Evolutionary conservation across 1,140 invertebrate species (phyloP), one percentile per base, ranked within the genome.

Genomic region (Magallana gigas): DNA sequence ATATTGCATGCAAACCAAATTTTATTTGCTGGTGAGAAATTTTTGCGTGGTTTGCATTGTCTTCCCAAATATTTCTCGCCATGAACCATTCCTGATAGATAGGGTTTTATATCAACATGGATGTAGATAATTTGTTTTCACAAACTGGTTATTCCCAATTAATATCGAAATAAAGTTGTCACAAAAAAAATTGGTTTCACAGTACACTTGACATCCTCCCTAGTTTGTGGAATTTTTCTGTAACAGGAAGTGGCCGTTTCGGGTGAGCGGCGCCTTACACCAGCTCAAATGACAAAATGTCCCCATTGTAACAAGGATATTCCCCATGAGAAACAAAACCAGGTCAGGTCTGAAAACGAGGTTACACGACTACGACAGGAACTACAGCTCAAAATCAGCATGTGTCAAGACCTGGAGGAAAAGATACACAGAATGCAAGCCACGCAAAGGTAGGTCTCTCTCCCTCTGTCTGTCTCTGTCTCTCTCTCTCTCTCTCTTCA

Each of bases 331-430:
- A 18, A 12, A 76, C 68, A 76, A 12, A 76, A 8, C 11, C 68
- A 29, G 7, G 56, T 58, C 5, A 48, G 56, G 11, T 18, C 14
- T 1, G 56, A 57, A 58, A 83, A 58, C 2, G 81, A 83, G 18
- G 57, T 83, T 8, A 57, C 81, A 11, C 36, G 14, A 58, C 81
- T 83, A 12, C 11, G 81, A 83, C 48, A 83, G 16, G 81, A 83
- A 83, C 81, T 83, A 12, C 57, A 83, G 14, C 81, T 83, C 16
- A 83, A 83, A 56, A 83, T 58, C 18, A 83, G n/a, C 81, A 83
- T 83, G 81, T 83, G 81, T 83, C 48, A 83, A 23, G 81, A 83
- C 16, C 48, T 83, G 16, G 16, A 83, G 18, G 81, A 83, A 16
- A 57, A 83, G 81, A 57, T 83, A 11, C 36, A 76, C 11, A 76